Base-by-base conservation (phyloP, 1,140 invertebrate genomes). In the Apis cerana region DNA sequence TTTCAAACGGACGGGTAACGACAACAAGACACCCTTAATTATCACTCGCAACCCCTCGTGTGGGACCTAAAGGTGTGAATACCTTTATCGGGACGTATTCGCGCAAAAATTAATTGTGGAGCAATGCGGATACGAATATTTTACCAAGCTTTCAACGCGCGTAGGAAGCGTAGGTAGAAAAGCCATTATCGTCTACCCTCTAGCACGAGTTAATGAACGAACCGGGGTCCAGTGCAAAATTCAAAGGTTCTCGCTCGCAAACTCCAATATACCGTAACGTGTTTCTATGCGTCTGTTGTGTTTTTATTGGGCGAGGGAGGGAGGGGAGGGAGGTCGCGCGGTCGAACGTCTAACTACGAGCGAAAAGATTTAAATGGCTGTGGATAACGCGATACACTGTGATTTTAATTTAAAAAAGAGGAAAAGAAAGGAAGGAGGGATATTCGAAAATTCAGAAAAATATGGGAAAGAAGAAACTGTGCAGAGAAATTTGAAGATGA, bases 131-230 rank as follows among this genome's bases (percentile, higher is more conserved):
- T 50, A 72, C 64, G 79, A 81, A 81, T 81, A 81, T 81, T 81
- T 81, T 68, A 43, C 21, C 64, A 19, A n/a, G 74, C 72, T 76
- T 76, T 82, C 48, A 68, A 11, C 27, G 33, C 19, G 33, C 3
- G 33, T 5, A n/a, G 43, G 8, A 59, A 50, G 54, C 72, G 74
- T 12, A 23, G 54, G 72, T 76, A 76, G 74, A 69, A 81, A 82
- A 82, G 74, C 80, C 72, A 82, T 82, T 82, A 82, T 82, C 80
- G 54, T 68, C 64, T 21, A 33, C 72, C 21, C 72, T 82, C 19
- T 61, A 76, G 48, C 43, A 19, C 21, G 56, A 54, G 64, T 54
- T 76, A 82, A 82, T 82, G 80, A 82, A 82, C 80, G 74, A 33
- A 68, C 72, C 50, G 54, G 17, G 59, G 43, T n/a, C 64, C 56